Conservation (phyloP, 1,140 invertebrate species). For the Lepidurus packardi region DNA sequence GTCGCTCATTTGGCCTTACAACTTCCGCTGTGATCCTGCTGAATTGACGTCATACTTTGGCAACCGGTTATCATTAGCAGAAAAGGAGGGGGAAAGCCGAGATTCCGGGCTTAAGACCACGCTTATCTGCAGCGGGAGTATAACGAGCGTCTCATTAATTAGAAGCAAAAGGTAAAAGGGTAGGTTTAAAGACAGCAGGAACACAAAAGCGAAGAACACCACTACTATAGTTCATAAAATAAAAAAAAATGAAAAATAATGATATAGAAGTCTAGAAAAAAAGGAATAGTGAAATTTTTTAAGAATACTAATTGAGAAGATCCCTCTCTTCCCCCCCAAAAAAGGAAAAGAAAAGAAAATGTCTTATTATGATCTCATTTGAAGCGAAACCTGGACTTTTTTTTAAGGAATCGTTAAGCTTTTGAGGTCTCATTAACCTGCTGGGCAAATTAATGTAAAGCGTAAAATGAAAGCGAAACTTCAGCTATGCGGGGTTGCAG, state of each 20-base stretch:
- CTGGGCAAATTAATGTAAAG: not conserved
- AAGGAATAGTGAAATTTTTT: no score
- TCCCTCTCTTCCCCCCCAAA: no score
- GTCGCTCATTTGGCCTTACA: not conserved
- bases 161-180: not conserved
- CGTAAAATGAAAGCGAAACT: not conserved
- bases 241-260: no score
- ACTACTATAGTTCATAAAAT: no score
- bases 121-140: not conserved
- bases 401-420: not conserved
- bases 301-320: no score
- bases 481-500: not conserved
- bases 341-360: no score
- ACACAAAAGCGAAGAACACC: not conserved
- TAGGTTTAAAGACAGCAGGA: not conserved
- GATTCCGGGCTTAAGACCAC: not conserved
- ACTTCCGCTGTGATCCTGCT: not conserved
- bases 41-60: conserved; percentile 13
- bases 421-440: conserved; percentile 9
- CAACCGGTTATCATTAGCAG: conserved; percentile 9
- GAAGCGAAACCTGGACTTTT: no score
- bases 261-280: no score
- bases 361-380: no score
- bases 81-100: not conserved
- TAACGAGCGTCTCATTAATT: not conserved